Evolutionary conservation across 2,797 vertebrate species (phyloP), one percentile per base, ranked within the genome.

Genomic region (Avahi laniger): DNA sequence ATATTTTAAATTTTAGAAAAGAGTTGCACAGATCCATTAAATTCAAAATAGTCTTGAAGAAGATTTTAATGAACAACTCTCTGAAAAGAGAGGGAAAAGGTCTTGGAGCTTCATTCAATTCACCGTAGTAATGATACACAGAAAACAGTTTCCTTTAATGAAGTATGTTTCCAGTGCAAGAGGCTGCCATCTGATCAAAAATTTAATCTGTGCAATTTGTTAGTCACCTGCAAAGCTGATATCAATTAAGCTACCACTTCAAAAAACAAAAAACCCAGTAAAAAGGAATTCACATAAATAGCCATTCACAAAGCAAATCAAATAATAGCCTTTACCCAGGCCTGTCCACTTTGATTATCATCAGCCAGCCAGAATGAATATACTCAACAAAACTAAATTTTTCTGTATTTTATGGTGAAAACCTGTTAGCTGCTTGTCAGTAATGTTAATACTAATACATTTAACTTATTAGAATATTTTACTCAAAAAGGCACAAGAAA

Each of bases 331-430:
- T 57, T 92, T 84, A 72, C 75, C 46, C 28, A 3, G 81, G 91
- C n/a, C 92, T 72, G 0, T 83, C 92, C 59, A 70, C 70, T 98
- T 95, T 94, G 84, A 95, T 97, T 93, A 93, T n/a, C 93, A 96
- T 43, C 89, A 97, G 94, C 50, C 83, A 97, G 96, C 88, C 57
- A 65, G 43, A 96, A 1, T 83, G 82, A 48, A 91, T 69, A 70
- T 95, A 89, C 69, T 97, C 89, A 91, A 89, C 87, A 97, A 97
- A 97, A 97, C 26, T 48, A 97, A 84, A 65, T 92, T 95, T 97
- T 97, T 97, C 95, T 96, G 33, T 72, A 80, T 67, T 73, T 98
- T 93, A 90, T 79, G 76, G 54, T 61, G 91, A 97, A 98, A 93
- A 97, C 81, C 61, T 30, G 52, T 93, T 76, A 93, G 75, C 43